Base-by-base conservation (phyloP, 2,113 vertebrate genomes). In the Halcyon malimbica region DNA sequence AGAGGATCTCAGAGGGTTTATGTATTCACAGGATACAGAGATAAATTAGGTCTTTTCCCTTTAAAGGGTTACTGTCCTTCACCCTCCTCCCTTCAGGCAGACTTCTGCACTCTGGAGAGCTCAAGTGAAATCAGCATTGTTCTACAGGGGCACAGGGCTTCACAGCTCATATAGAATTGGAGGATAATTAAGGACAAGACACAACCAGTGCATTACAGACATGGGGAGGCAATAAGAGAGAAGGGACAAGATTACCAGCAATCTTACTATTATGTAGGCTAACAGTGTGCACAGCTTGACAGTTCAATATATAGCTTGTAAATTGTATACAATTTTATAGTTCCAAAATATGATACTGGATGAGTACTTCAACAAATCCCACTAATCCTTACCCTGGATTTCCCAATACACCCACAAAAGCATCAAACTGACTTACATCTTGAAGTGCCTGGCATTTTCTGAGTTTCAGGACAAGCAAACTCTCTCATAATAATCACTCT, bases 151-250 rank as follows among this genome's bases (percentile, higher is more conserved):
- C 63, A 54, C 20, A 80, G 54, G 19, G 50, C 37, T 90, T 79
- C 83, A 59, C 48, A 79, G 51, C 17, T 83, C 70, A 11, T 39
- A 56, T 15, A 53, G 48, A 89, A 84, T 31, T 4, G 1, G 60
- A 87, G 31, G 24, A 83, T 90, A 90, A 95, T 93, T 92, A 95
- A 57, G 87, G 48, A 79, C 60, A 95, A 89, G 77, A 48, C 26
- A 87, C 18, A 70, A 29, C 1, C 79, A 88, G 23, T 76, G 37
- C 63, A 29, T 77, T 93, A 62, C 28, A 83, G 59, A 80, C 18
- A 67, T n/a, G 5, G 1, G 19, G 29, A 86, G 29, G 56, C 53
- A 86, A 54, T 54, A 85, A 65, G 63, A 80, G 28, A 77, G 63
- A 83, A 78, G 17, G 23, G 19, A 87, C 25, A 94, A 85, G 75